Conservation (phyloP, 2,797 vertebrate genomes). For the Phoebastria nigripes region DNA sequence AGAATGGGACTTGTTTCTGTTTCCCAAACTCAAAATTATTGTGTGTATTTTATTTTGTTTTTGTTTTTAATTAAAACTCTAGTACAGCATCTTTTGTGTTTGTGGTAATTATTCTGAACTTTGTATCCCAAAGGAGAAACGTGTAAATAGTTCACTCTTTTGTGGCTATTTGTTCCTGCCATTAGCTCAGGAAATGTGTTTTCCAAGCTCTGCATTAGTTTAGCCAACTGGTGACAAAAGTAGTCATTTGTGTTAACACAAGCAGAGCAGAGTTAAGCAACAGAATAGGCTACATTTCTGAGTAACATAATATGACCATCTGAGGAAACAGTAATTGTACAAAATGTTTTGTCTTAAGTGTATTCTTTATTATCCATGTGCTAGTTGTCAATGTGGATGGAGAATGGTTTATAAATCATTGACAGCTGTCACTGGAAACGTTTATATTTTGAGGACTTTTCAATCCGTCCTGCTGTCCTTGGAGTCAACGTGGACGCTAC, state of each 20-base stretch:
- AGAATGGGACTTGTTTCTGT: neutral
- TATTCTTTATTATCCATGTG: neutral
- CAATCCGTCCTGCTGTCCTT: neutral
- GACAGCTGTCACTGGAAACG: neutral
- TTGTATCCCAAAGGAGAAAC: conserved; percentile 45
- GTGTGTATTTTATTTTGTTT: conserved; percentile 17
- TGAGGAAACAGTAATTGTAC: conserved; percentile 1
- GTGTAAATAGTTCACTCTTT: conserved; percentile 40
- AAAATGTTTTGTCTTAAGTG: neutral
- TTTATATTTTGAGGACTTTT: neutral
- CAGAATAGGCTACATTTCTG: neutral
- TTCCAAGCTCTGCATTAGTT: conserved; percentile 24
- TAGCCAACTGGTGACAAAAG: conserved; percentile 13
- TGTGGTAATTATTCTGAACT: conserved; percentile 25
- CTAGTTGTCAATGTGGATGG: neutral
- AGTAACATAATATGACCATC: neutral
- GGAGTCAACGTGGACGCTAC: neutral
- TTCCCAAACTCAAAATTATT: conserved; percentile 7
- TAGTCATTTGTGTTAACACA: neutral
- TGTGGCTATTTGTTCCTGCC: conserved; percentile 21
- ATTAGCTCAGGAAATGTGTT: conserved; percentile 43
- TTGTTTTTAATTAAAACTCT: conserved; percentile 50
- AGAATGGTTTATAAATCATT: neutral
- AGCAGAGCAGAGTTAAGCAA: neutral
- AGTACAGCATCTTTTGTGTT: conserved; percentile 33